These are phyloP conservation scores for Mythimna albipuncta DNA, from an alignment of 2,888 invertebrate species.

Conservation along the genomic window DNA sequence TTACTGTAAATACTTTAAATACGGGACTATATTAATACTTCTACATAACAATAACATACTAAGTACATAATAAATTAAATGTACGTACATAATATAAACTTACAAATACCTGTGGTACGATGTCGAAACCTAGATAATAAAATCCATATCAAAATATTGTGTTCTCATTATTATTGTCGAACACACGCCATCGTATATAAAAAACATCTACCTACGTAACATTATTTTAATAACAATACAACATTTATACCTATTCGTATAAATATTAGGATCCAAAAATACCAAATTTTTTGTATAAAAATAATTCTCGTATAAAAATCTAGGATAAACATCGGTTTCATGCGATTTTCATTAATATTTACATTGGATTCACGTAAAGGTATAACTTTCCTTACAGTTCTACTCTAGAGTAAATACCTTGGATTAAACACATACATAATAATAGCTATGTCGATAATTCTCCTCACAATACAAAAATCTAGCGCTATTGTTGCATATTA, in stretches of 20 bases:
- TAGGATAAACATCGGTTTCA: constrained; percentile 60
- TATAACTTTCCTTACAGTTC: constrained; percentile 36
- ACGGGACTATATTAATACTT: constrained; percentile 38
- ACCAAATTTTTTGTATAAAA: constrained; percentile 43
- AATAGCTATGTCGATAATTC: constrained; percentile 40
- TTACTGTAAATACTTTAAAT: constrained; percentile 35
- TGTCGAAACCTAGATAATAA: constrained; percentile 57
- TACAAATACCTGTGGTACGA: constrained; percentile 57
- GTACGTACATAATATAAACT: constrained; percentile 51
- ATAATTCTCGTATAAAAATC: constrained; percentile 41
- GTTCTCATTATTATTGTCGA: constrained; percentile 25
- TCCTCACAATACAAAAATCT: constrained; percentile 55
- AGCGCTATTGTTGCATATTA: constrained; percentile 64
- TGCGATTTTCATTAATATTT: constrained; percentile 60
- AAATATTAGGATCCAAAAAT: constrained; percentile 42
- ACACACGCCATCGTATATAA: constrained; percentile 46
- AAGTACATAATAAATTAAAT: constrained; percentile 45
- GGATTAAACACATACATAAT: constrained; percentile 35
- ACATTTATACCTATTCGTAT: constrained; percentile 60
- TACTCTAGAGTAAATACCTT: constrained; percentile 55
- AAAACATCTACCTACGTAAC: constrained; percentile 57
- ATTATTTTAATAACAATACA: constrained; percentile 55
- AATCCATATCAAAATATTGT: constrained; percentile 35
- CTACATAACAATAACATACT: constrained; percentile 52
- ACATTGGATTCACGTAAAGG: constrained; percentile 41